phyloP scores from a whole-genome alignment of 2,888 invertebrate species.

The Xestia rhomboidea region DNA sequence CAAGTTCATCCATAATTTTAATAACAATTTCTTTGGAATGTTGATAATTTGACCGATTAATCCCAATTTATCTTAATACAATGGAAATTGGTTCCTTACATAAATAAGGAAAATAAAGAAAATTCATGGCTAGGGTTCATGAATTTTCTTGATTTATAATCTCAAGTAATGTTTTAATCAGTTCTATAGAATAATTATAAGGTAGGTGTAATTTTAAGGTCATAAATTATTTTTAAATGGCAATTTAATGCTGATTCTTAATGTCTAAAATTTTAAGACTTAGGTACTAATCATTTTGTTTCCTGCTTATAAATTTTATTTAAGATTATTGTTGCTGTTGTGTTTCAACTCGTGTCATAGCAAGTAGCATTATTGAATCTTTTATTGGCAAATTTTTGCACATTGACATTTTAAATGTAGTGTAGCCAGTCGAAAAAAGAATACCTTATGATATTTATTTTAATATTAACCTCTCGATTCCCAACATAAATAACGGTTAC shows the following conservation, averaged over 20 bases:
- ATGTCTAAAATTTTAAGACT: conserved; percentile 26
- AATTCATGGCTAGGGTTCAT: too few species aligned
- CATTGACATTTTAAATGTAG: background rate
- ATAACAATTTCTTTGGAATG: background rate
- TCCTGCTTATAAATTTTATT: background rate
- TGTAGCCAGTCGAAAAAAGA: background rate
- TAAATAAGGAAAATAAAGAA: background rate
- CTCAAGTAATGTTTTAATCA: conserved; percentile 31
- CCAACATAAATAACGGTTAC: too few species aligned
- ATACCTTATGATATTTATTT: background rate
- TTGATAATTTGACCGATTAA: background rate
- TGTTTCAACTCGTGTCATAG: background rate
- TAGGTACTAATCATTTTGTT: background rate
- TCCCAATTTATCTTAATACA: conserved; percentile 27
- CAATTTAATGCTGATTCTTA: background rate
- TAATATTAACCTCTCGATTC: background rate
- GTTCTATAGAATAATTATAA: conserved; percentile 29
- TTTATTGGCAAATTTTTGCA: background rate
- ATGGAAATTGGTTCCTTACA: conserved; percentile 12
- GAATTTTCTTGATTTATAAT: conserved; percentile 36
- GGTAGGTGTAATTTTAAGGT: conserved; percentile 14
- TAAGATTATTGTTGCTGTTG: background rate
- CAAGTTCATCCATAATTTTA: background rate
- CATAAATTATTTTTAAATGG: conserved; percentile 31
- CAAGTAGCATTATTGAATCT: background rate